phyloP scores from a whole-genome alignment of 2,888 invertebrate species.

The Caenorhabditis sp. region DNA sequence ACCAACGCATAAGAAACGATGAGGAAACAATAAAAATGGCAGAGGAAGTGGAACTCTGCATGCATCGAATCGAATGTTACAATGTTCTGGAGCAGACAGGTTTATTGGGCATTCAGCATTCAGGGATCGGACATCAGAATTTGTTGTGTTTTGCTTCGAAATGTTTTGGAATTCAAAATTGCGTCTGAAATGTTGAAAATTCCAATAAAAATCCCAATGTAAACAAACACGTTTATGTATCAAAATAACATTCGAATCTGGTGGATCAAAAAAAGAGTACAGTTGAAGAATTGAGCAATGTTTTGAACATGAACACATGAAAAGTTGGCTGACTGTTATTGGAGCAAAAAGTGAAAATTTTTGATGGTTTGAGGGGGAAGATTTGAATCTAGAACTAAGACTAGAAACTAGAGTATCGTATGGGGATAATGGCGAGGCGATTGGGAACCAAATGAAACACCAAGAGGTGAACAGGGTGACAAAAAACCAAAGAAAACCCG shows the following conservation, averaged over 20 bases:
- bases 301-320: neutral
- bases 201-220: too few species aligned
- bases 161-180: too few species aligned
- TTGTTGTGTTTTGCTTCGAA: neutral
- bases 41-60: conserved; percentile 5
- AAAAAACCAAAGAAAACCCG: neutral
- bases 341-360: neutral
- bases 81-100: neutral
- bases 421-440: neutral
- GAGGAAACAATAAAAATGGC: conserved; percentile 5
- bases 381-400: conserved; percentile 15
- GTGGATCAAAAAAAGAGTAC: neutral
- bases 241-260: too few species aligned
- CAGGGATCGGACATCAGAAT: neutral
- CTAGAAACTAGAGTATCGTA: conserved; percentile 12
- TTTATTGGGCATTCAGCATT: neutral
- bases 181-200: too few species aligned
- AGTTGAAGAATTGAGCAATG: neutral
- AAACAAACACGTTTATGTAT: too few species aligned
- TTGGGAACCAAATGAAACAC: neutral
- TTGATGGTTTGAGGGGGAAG: neutral
- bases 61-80: too few species aligned
- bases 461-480: neutral
- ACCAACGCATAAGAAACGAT: neutral
- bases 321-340: neutral